phyloP scores from a whole-genome alignment of 2,113 vertebrate genomes.

The Uria aalge region DNA sequence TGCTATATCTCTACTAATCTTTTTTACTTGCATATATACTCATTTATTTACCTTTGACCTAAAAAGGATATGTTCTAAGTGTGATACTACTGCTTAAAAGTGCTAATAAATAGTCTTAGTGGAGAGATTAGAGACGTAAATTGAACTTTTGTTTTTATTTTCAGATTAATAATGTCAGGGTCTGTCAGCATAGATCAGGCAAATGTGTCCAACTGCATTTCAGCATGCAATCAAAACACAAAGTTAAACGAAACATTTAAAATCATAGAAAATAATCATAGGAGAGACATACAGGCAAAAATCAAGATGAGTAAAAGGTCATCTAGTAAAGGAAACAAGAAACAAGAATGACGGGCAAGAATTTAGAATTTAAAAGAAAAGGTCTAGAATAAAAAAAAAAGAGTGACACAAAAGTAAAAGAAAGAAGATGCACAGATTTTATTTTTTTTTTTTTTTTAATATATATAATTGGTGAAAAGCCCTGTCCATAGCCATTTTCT shows the following conservation, averaged over 20 bases:
- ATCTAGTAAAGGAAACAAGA: neutral
- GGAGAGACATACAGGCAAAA: neutral
- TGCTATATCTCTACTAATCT: neutral
- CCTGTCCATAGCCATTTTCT: neutral
- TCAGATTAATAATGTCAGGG: neutral
- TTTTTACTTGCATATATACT: neutral
- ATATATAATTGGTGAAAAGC: neutral
- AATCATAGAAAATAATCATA: neutral
- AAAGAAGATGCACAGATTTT: neutral
- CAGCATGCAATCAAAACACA: neutral
- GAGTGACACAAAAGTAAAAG: neutral
- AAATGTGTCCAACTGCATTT: neutral
- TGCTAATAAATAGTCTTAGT: neutral
- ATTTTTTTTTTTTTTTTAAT: neutral
- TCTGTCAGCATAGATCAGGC: neutral
- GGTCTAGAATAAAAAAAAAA: neutral
- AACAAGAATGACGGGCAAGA: accelerated
- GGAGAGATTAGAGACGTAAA: neutral
- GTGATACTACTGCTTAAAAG: neutral
- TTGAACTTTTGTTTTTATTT: neutral
- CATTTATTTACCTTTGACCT: neutral
- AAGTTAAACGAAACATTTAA: neutral
- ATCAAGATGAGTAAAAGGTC: neutral
- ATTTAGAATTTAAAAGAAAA: neutral
- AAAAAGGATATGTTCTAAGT: neutral